Base-by-base conservation (phyloP, 2,888 invertebrate species). In the Epinotia ramella region DNA sequence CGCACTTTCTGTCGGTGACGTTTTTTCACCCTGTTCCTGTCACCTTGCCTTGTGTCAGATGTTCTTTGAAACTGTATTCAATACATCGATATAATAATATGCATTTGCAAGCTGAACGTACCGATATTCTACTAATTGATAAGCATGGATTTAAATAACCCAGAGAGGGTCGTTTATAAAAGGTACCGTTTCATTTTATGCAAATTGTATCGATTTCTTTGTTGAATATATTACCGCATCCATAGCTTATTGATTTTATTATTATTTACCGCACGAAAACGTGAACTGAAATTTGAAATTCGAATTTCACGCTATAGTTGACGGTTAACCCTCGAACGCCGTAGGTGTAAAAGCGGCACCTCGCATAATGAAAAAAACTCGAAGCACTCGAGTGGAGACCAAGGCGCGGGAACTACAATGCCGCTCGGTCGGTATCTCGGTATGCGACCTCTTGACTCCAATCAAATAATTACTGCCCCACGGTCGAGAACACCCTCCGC, bases 401-500 rank as follows among this genome's bases (percentile, higher is more conserved):
- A 87, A 88, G 87, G 87, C 86, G 86, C 84, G 85, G 79, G 77
- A 60, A 81, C 78, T 83, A 92, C 91, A 93, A 93, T 90, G 86
- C 87, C 82, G 78, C 87, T 82, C 88, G 84, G 86, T 82, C 83
- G 87, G 86, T 88, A 90, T 91, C 94, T 91, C 94, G 91, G 90
- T 91, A 87, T 89, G 94, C 89, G 84, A 87, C 93, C 94, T 93
- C 94, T 94, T 91, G 92, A 94, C 94, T 94, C 84, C 93, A 94
- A 94, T 94, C 93, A 94, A 94, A 90, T 90, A 92, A 94, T 94
- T 94, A 94, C 93, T 93, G 92, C 92, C 93, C 93, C 88, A 90
- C 91, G 91, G 92, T 88, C 92, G 89, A 90, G 87, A 87, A 89
- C 88, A 89, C 89, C 92, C 93, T 86, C 87, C 81, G 86, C 83